Evolutionary conservation across 2,888 invertebrate species (phyloP).

Genomic region (Synanthedon formicaeformis): DNA sequence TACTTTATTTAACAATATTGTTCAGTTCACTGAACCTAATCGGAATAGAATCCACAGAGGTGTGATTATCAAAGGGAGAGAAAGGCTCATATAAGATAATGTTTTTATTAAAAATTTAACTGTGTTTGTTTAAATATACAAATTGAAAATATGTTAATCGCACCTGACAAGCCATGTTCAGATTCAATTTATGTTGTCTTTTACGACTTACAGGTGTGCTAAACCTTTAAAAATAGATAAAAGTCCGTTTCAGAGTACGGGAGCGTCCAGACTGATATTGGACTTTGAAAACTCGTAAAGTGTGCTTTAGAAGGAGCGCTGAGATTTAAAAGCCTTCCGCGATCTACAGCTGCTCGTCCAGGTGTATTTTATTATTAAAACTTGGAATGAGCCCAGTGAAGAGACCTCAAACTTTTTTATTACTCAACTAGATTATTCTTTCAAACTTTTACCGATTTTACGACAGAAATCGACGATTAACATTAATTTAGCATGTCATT

Average conservation of each 20-base stretch:
- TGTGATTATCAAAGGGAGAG: too few relatives aligned
- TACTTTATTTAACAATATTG: too few relatives aligned
- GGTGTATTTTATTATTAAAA: constrained; percentile 18
- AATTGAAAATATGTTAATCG: too few relatives aligned
- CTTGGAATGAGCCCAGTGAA: constrained; percentile 5
- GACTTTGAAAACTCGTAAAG: constrained; percentile 25
- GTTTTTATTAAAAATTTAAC: too few relatives aligned
- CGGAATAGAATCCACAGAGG: too few relatives aligned
- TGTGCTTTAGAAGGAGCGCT: constrained; percentile 18
- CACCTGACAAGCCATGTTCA: not conserved
- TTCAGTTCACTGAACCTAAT: too few relatives aligned
- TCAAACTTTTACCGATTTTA: too few relatives aligned
- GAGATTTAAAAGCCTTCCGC: constrained; percentile 9
- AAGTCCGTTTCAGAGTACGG: not conserved
- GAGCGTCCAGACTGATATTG: constrained; percentile 18
- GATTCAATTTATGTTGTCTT: not conserved
- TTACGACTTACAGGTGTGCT: not conserved
- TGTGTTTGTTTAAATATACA: too few relatives aligned
- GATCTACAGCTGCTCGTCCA: constrained; percentile 7
- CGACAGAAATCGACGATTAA: not conserved
- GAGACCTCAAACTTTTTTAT: constrained; percentile 4
- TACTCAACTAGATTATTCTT: constrained; percentile 2
- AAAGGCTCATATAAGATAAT: too few relatives aligned
- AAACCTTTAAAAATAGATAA: not conserved
- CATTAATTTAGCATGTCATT: too few relatives aligned